These are phyloP conservation scores for Homarus gammarus DNA, from an alignment of 2,888 invertebrate species.

Conservation along the genomic window DNA sequence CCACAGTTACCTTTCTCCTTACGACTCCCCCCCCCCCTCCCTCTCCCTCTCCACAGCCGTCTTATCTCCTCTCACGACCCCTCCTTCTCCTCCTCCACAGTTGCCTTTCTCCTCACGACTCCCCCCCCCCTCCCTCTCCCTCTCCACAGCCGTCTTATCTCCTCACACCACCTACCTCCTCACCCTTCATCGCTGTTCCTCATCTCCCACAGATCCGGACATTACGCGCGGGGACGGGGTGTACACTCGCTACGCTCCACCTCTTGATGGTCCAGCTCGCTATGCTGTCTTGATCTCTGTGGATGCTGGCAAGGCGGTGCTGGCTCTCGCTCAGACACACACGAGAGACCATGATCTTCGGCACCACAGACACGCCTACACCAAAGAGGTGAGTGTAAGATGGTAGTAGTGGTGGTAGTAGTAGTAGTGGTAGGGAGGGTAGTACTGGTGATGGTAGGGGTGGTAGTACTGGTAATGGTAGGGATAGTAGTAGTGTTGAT, in stretches of 20 bases:
- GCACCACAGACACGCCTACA: slow-evolving; percentile 60
- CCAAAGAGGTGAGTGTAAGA: slow-evolving; percentile 58
- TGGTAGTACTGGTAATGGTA: no score
- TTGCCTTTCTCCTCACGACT: neutral
- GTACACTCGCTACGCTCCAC: slow-evolving; percentile 82
- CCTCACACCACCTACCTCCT: neutral
- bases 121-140: neutral
- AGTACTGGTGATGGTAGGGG: no score
- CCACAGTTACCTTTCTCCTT: neutral
- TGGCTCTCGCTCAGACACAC: slow-evolving; percentile 60
- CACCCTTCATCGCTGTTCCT: slow-evolving; percentile 5
- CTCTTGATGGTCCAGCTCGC: slow-evolving; percentile 73
- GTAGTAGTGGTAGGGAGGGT: no score
- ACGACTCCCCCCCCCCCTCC: neutral
- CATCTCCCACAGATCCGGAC: slow-evolving; percentile 82
- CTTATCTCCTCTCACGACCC: neutral
- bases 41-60: neutral
- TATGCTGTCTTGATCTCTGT: slow-evolving; percentile 72
- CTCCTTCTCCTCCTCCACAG: neutral
- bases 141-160: no score
- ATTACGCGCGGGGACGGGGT: slow-evolving; percentile 84
- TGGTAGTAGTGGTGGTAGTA: no score
- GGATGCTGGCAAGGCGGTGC: slow-evolving; percentile 67
- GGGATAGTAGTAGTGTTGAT: no score
- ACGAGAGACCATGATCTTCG: slow-evolving; percentile 62